These are phyloP conservation scores for Silurus asotus DNA, from an alignment of 2,113 vertebrate species.

Conservation along the genomic window DNA sequence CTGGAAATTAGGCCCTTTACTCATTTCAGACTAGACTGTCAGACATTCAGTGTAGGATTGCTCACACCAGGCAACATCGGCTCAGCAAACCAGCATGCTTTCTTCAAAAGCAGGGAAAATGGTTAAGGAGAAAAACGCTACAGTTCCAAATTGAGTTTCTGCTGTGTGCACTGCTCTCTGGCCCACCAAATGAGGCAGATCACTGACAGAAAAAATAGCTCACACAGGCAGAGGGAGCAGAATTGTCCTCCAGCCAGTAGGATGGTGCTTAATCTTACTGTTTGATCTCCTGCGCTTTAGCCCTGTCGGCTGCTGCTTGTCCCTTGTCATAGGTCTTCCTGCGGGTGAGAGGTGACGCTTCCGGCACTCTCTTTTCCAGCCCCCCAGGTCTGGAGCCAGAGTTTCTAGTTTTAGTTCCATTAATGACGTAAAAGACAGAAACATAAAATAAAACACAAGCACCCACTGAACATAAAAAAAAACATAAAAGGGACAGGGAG, in stretches of 20 bases:
- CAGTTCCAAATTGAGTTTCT: conserved; percentile 13
- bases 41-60: conserved; percentile 56
- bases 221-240: conserved; percentile 22
- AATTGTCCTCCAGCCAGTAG: conserved; percentile 49
- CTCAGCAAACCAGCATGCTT: conserved; percentile 60
- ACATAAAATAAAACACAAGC: conserved; percentile 49
- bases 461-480: conserved; percentile 44
- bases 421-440: conserved; percentile 53
- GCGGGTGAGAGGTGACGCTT: conserved; percentile 87
- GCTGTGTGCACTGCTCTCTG: conserved; percentile 9
- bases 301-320: conserved; percentile 75
- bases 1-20: conserved; percentile 1
- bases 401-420: conserved; percentile 64
- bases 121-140: background rate
- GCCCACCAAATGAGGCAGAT: background rate
- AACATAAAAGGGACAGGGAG: conserved; percentile 40
- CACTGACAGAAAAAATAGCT: conserved; percentile 9
- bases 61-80: conserved; percentile 52
- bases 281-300: conserved; percentile 90
- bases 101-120: conserved; percentile 48
- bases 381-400: conserved; percentile 75
- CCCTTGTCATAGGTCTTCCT: conserved; percentile 90
- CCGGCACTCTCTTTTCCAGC: conserved; percentile 82
- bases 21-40: conserved; percentile 18
- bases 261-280: conserved; percentile 80